phyloP scores from a whole-genome alignment of 2,888 invertebrate genomes.

The Pollenia labialis region DNA sequence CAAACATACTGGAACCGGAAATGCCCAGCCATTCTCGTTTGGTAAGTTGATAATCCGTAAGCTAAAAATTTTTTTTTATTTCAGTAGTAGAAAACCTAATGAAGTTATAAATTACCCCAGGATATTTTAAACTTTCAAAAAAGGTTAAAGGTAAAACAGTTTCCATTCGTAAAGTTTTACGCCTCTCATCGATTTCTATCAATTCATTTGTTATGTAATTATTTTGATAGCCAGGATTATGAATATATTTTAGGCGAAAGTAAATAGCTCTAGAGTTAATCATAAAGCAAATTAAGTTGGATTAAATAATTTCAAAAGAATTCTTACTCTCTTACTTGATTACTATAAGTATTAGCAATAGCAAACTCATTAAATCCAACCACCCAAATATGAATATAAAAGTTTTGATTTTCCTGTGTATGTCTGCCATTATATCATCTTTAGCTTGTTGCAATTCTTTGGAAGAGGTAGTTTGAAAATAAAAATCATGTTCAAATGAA shows the following conservation, averaged over 20 bases:
- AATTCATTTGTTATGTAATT: constrained; percentile 88
- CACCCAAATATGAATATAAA: constrained; percentile 85
- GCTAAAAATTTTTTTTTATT: constrained; percentile 74
- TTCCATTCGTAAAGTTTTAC: constrained; percentile 86
- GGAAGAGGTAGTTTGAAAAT: constrained; percentile 86
- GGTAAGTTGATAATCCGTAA: constrained; percentile 79
- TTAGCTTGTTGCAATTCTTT: constrained; percentile 85
- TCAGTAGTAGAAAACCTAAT: background rate
- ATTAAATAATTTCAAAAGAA: too few species aligned
- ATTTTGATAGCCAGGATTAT: constrained; percentile 89
- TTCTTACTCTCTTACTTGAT: constrained; percentile 84
- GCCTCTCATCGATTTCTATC: constrained; percentile 87
- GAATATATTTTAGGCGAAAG: constrained; percentile 89
- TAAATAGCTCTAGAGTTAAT: constrained; percentile 86
- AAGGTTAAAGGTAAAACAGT: constrained; percentile 88
- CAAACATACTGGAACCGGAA: constrained; percentile 84
- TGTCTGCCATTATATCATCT: constrained; percentile 85
- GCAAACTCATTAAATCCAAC: constrained; percentile 85
- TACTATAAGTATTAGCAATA: constrained; percentile 86
- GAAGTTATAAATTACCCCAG: constrained; percentile 84
- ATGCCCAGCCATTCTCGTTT: constrained; percentile 77
- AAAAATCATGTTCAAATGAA: constrained; percentile 87
- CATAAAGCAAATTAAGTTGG: too few species aligned
- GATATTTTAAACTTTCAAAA: constrained; percentile 87
- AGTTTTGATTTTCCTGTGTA: constrained; percentile 84